A percentile compares a stretch with the other conserved stretches of the same genome.
Conservation (phyloP, 2,888 invertebrate species). For the Heteropelma amictum region DNA sequence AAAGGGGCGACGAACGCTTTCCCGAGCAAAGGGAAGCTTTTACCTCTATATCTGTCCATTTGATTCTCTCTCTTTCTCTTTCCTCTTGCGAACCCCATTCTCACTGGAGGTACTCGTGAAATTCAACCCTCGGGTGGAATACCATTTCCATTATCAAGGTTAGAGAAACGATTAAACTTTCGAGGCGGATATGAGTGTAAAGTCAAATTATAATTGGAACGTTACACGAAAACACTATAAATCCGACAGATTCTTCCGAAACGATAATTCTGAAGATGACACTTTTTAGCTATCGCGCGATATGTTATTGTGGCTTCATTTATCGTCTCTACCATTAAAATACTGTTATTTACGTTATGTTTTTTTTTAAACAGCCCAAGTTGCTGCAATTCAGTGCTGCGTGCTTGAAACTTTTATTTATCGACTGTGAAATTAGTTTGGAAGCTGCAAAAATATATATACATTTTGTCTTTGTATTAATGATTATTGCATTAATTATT, state of each 20-base stretch:
- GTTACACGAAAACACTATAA: slow-evolving; percentile 37
- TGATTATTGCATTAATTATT: no score
- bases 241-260: no score
- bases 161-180: slow-evolving; percentile 49
- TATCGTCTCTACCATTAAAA: no score
- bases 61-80: neutral
- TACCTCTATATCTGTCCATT: slow-evolving; percentile 33
- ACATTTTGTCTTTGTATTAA: no score
- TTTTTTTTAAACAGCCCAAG: no score
- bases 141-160: slow-evolving; percentile 39
- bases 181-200: neutral
- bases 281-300: no score
- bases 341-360: no score
- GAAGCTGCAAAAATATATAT: no score
- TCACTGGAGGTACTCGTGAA: slow-evolving; percentile 16
- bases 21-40: no score
- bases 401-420: no score
- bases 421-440: no score
- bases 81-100: neutral
- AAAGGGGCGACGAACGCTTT: slow-evolving; percentile 30
- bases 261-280: slow-evolving; percentile 19
- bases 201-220: slow-evolving; percentile 11
- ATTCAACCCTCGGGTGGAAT: slow-evolving; percentile 47
- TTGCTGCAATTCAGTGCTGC: no score
- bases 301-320: neutral